A percentile compares a stretch with the other conserved stretches of the same genome.
Evolutionary conservation across 2,113 vertebrate species (phyloP).

Genomic region (Emydura subglobosa): DNA sequence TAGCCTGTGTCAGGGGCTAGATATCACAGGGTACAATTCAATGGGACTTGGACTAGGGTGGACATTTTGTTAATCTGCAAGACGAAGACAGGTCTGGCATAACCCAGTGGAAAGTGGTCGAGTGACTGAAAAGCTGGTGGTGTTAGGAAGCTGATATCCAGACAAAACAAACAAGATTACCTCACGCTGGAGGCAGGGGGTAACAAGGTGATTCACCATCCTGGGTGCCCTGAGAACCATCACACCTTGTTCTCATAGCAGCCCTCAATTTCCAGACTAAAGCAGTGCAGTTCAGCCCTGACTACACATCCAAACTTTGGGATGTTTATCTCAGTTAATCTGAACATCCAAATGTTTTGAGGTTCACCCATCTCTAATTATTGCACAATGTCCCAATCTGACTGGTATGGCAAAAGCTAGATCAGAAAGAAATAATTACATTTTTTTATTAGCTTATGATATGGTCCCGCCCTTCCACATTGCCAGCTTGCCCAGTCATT

Average conservation of each 20-base stretch:
- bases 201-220: neutral
- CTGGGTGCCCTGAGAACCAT: neutral
- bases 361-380: constrained; percentile 64
- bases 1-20: neutral
- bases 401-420: constrained; percentile 81
- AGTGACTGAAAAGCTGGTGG: neutral
- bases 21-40: neutral
- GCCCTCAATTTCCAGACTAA: constrained; percentile 64
- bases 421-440: constrained; percentile 86
- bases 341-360: constrained; percentile 62
- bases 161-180: neutral
- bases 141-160: neutral
- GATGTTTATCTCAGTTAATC: constrained; percentile 43
- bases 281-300: constrained; percentile 48
- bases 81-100: neutral
- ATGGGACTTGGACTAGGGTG: neutral
- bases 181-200: neutral
- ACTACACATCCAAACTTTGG: constrained; percentile 58
- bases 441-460: constrained; percentile 85
- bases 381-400: constrained; percentile 80
- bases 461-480: constrained; percentile 76
- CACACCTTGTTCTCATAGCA: constrained; percentile 64
- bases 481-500: constrained; percentile 81
- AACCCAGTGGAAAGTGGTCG: neutral
- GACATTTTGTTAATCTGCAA: neutral